Evolutionary conservation across 2,888 invertebrate species (phyloP).

Genomic region (Merodon equestris): DNA sequence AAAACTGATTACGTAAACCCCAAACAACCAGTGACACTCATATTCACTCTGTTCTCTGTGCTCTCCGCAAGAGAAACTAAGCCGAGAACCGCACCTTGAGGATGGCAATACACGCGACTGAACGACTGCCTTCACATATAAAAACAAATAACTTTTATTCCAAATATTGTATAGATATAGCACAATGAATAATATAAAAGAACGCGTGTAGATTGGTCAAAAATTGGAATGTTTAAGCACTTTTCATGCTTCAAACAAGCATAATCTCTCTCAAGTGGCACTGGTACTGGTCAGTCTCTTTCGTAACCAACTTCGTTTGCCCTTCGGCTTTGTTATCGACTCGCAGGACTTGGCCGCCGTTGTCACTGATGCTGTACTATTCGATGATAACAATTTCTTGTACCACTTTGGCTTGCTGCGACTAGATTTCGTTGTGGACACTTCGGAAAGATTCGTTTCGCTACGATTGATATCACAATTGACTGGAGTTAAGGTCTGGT

Average conservation of each 20-base stretch:
- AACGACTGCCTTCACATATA: conserved; percentile 14
- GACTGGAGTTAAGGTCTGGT: not conserved
- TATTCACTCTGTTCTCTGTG: no score
- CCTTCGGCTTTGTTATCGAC: conserved; percentile 40
- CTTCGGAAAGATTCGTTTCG: conserved; percentile 35
- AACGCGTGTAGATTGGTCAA: conserved; percentile 22
- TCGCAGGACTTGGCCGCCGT: conserved; percentile 39
- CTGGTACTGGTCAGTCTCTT: conserved; percentile 30
- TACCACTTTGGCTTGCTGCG: conserved; percentile 39
- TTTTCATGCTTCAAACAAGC: not conserved
- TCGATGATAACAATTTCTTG: conserved; percentile 18
- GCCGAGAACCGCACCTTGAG: no score
- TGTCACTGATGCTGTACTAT: conserved; percentile 2
- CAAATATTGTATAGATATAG: conserved; percentile 26
- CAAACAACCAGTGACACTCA: no score
- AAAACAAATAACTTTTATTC: conserved; percentile 39
- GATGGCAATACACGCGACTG: no score
- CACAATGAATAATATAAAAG: conserved; percentile 16
- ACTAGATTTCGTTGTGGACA: conserved; percentile 44
- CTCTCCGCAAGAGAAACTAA: no score
- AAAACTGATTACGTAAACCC: no score
- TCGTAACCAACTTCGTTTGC: conserved; percentile 34
- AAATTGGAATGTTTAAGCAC: conserved; percentile 36
- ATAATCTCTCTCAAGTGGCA: conserved; percentile 7
- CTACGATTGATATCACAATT: conserved; percentile 47